These are phyloP conservation scores for Ciconia boyciana DNA, from an alignment of 2,113 vertebrate genomes.

Conservation along the genomic window DNA sequence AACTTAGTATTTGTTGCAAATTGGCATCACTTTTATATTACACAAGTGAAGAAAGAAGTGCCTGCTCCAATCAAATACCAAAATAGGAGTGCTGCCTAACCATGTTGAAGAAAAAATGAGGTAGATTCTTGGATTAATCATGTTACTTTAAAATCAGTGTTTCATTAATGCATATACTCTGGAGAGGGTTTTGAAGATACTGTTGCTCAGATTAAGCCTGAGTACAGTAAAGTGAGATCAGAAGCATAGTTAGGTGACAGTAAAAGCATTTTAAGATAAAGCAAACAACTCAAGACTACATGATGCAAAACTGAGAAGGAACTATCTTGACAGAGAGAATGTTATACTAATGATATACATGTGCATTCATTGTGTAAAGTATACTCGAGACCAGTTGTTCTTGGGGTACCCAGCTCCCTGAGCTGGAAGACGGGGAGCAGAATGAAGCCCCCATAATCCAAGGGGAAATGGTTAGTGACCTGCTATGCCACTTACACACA, in stretches of 20 bases:
- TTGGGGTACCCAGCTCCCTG: too few relatives aligned
- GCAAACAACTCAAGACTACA: background rate
- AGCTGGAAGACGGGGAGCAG: too few relatives aligned
- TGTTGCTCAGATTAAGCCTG: background rate
- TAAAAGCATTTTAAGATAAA: background rate
- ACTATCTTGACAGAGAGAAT: background rate
- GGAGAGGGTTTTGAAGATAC: background rate
- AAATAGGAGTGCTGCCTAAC: background rate
- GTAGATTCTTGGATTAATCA: background rate
- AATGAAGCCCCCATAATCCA: too few relatives aligned
- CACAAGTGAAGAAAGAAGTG: background rate
- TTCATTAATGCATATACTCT: background rate
- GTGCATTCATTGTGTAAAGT: background rate
- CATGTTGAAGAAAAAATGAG: background rate
- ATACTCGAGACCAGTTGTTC: background rate
- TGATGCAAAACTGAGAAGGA: background rate
- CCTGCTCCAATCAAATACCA: background rate
- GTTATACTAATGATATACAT: background rate
- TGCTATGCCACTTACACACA: too few relatives aligned
- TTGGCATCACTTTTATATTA: background rate
- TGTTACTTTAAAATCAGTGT: background rate
- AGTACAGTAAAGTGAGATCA: background rate
- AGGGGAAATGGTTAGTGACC: too few relatives aligned
- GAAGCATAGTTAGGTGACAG: background rate
- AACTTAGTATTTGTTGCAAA: background rate